Evolutionary conservation across 1,140 invertebrate species (phyloP).

Genomic region (Philotrypesis tridentata): DNA sequence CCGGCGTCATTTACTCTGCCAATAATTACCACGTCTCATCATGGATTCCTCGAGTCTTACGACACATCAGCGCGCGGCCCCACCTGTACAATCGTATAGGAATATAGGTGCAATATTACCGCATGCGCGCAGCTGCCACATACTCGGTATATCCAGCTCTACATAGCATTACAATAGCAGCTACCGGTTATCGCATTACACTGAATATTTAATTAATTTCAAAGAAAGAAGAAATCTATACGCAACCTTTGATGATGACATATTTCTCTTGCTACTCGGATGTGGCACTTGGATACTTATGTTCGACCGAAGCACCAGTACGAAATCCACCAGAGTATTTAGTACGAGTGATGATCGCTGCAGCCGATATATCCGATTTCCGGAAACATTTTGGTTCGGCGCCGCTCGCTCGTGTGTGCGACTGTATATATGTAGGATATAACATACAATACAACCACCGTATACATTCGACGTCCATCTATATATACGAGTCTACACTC

Average conservation of each 20-base stretch:
- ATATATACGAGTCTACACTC: too few species aligned
- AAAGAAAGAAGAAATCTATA: too few species aligned
- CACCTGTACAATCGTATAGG: not conserved
- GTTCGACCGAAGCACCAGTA: too few species aligned
- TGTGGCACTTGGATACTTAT: too few species aligned
- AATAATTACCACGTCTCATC: slow-evolving; percentile 23
- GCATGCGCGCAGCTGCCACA: not conserved
- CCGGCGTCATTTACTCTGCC: not conserved
- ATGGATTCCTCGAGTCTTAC: slow-evolving; percentile 19
- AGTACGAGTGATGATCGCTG: not conserved
- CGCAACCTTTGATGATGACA: too few species aligned
- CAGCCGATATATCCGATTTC: slow-evolving; percentile 51
- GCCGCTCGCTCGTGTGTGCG: not conserved
- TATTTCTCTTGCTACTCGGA: too few species aligned
- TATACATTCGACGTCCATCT: too few species aligned
- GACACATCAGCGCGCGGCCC: not conserved
- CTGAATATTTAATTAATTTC: too few species aligned
- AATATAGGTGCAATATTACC: not conserved
- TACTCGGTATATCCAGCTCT: not conserved
- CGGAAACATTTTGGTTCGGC: slow-evolving; percentile 55
- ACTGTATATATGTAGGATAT: too few species aligned
- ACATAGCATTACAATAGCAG: too few species aligned
- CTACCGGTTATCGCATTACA: too few species aligned
- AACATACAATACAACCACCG: not conserved
- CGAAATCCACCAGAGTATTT: too few species aligned